Percentiles rank a stretch among this genome's conserved stretches.
Evolutionary conservation across 2,113 vertebrate genomes (phyloP).

Genomic region (Plestiodon gilberti): DNA sequence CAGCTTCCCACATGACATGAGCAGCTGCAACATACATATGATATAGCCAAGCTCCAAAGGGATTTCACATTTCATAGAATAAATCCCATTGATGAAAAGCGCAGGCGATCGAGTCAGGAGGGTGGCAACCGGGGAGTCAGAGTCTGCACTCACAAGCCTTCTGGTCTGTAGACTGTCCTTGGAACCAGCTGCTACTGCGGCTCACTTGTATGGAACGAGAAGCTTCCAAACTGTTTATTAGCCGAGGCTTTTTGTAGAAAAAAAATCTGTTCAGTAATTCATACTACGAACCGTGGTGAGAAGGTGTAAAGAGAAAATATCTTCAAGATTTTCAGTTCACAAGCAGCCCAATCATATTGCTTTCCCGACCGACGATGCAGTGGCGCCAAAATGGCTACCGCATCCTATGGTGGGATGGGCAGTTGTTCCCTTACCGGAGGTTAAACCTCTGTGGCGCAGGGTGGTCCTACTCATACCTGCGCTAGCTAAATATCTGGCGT

Average conservation of each 20-base stretch:
- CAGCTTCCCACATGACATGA: background rate
- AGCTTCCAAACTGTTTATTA: background rate
- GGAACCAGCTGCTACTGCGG: background rate
- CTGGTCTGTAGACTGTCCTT: background rate
- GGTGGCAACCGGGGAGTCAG: background rate
- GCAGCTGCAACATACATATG: background rate
- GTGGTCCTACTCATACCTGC: too few species aligned
- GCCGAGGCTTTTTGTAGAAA: too few species aligned
- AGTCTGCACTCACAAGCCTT: background rate
- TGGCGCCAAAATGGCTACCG: too few species aligned
- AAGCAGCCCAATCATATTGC: too few species aligned
- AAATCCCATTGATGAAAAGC: conserved; percentile 27
- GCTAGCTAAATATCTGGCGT: too few species aligned
- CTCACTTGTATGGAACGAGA: background rate
- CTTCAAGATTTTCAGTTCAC: background rate
- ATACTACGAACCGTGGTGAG: background rate
- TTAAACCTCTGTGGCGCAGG: too few species aligned
- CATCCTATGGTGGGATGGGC: too few species aligned
- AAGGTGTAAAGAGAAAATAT: background rate
- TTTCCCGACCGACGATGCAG: too few species aligned
- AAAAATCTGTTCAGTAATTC: background rate
- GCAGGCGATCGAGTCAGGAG: conserved; percentile 9
- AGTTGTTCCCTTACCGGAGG: too few species aligned
- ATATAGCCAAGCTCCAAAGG: background rate
- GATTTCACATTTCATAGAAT: conserved; percentile 1